Percentiles rank a stretch among this genome's conserved stretches.
Conservation (phyloP, 2,888 invertebrate species). For the Drosophila mulleri region DNA sequence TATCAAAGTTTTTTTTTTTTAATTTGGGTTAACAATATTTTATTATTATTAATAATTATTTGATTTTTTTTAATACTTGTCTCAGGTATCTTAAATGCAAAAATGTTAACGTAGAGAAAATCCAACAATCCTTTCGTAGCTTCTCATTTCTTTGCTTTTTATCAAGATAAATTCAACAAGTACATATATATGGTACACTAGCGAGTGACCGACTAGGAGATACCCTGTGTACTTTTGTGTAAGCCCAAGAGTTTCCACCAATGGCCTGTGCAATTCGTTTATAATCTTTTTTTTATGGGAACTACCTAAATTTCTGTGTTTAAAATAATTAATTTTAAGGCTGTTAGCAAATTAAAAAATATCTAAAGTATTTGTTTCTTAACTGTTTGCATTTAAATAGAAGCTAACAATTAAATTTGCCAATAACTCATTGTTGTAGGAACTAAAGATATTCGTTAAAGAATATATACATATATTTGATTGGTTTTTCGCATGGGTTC, state of each 20-base stretch:
- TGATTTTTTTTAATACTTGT: not conserved
- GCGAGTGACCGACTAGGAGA: not conserved
- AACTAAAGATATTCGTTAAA: not conserved
- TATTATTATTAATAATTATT: not conserved
- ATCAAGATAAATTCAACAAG: constrained; percentile 3
- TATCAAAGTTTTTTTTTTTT: not conserved
- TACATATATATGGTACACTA: not conserved
- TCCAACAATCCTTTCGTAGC: not conserved
- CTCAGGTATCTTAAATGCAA: not conserved
- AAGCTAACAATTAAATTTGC: not conserved
- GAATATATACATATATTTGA: not conserved
- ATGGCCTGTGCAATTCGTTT: no score
- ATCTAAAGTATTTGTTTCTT: not conserved
- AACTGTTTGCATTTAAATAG: not conserved
- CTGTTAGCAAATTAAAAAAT: not conserved
- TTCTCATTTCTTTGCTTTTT: not conserved
- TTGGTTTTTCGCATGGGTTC: constrained; percentile 1
- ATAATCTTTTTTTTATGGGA: not conserved
- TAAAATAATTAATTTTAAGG: not conserved
- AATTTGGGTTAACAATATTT: no score
- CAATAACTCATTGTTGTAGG: not conserved
- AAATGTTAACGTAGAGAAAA: not conserved
- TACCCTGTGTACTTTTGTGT: not conserved
- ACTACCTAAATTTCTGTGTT: not conserved
- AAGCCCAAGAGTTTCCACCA: no score